These are phyloP conservation scores for Colletes collaris DNA, from an alignment of 2,888 invertebrate genomes.

Conservation along the genomic window DNA sequence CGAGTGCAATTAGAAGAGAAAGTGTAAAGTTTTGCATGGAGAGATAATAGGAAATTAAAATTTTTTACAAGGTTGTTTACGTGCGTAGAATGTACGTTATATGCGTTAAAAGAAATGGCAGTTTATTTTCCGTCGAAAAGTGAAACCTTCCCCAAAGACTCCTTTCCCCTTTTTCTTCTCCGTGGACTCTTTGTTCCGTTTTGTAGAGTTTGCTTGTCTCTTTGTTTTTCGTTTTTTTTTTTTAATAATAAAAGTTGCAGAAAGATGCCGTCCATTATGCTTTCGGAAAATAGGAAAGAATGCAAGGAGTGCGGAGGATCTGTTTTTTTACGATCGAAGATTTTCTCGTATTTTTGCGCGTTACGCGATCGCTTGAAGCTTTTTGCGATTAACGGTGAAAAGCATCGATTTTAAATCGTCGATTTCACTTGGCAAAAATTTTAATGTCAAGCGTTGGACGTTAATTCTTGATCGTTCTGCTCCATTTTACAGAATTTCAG, in stretches of 20 bases:
- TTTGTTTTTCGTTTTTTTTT: background rate
- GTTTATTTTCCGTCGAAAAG: background rate
- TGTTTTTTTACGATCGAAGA: background rate
- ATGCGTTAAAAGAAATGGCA: too few relatives aligned
- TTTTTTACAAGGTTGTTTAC: background rate
- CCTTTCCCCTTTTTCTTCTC: background rate
- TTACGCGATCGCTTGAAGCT: too few relatives aligned
- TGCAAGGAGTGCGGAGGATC: conserved; percentile 14
- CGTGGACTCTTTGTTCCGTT: background rate
- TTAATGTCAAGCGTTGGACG: too few relatives aligned
- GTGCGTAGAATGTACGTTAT: too few relatives aligned
- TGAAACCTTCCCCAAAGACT: background rate
- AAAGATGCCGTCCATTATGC: conserved; percentile 65
- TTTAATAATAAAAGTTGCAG: conserved; percentile 36
- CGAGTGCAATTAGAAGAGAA: conserved; percentile 4
- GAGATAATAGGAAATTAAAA: too few relatives aligned
- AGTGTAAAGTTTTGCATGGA: background rate
- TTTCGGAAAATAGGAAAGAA: conserved; percentile 35
- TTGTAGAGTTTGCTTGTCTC: background rate
- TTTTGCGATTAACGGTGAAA: too few relatives aligned
- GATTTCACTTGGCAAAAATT: too few relatives aligned
- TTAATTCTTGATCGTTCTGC: too few relatives aligned
- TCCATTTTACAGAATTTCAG: too few relatives aligned
- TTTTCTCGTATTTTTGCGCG: background rate
- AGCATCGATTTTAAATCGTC: too few relatives aligned